phyloP scores from a whole-genome alignment of 2,797 vertebrate species.

The Onychomys arenicola region DNA sequence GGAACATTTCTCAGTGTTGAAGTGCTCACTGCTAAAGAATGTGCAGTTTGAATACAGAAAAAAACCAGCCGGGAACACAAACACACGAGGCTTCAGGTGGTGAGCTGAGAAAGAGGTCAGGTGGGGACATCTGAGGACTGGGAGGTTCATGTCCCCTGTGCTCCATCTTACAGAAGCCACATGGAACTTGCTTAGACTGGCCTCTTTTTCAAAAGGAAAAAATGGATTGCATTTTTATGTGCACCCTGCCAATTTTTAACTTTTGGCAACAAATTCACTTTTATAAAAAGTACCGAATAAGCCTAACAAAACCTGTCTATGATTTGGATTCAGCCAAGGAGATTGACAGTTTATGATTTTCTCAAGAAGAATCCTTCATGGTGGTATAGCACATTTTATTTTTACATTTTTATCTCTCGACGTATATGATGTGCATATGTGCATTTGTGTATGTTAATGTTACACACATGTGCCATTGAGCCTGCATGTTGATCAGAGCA shows the following conservation, averaged over 20 bases:
- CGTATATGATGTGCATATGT: neutral
- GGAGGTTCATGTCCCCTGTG: fast-evolving
- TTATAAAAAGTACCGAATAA: neutral
- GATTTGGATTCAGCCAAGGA: neutral
- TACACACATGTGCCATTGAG: neutral
- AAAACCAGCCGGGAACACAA: neutral
- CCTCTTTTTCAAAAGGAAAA: slow-evolving; percentile 6
- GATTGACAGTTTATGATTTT: neutral
- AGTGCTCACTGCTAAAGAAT: neutral
- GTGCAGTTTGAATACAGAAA: neutral
- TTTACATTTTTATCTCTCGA: neutral
- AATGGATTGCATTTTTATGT: neutral
- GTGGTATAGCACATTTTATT: neutral
- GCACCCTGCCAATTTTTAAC: slow-evolving; percentile 15
- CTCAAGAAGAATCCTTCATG: neutral
- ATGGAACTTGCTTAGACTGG: fast-evolving
- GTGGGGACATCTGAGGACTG: neutral
- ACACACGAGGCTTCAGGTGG: neutral
- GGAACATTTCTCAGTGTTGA: neutral
- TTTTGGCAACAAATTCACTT: neutral
- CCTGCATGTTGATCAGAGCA: neutral
- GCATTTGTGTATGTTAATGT: neutral
- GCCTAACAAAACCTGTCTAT: slow-evolving; percentile 27
- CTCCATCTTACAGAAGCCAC: neutral
- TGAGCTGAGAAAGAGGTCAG: neutral